phyloP scores from a whole-genome alignment of 35 echinoderm and acorn worm genomes.

The Patiria miniata region DNA sequence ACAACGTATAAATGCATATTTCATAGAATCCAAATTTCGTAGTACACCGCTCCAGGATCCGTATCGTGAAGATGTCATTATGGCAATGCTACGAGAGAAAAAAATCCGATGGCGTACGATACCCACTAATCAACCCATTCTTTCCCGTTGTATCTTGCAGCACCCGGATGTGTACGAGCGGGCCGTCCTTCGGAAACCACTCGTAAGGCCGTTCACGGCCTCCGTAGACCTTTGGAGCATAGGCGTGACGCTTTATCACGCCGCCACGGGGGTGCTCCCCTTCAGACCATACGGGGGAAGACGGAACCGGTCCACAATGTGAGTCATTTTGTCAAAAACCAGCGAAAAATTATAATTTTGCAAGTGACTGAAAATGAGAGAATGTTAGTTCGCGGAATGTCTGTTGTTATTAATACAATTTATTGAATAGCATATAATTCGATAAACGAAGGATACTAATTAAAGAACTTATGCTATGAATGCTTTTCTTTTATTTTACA shows the following conservation, averaged over 20 bases:
- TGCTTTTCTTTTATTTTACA: too few species aligned
- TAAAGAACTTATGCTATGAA: too few species aligned
- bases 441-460: neutral
- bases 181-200: constrained; percentile 69
- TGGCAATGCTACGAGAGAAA: too few species aligned
- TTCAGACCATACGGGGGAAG: constrained; percentile 92
- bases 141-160: constrained; percentile 55
- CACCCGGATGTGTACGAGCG: constrained; percentile 86
- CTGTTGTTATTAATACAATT: too few species aligned
- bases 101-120: too few species aligned
- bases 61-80: too few species aligned
- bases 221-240: constrained; percentile 86
- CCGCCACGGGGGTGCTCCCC: constrained; percentile 80
- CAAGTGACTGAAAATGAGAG: too few species aligned
- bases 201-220: constrained; percentile 50
- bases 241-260: constrained; percentile 85
- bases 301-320: constrained; percentile 89
- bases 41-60: too few species aligned
- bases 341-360: neutral
- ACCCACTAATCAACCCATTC: neutral
- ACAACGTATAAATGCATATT: too few species aligned
- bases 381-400: too few species aligned
- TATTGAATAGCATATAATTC: too few species aligned
- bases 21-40: too few species aligned
- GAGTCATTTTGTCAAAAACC: constrained; percentile 37